Base-by-base conservation (phyloP, 1,140 invertebrate species). In the Solen grandis region DNA sequence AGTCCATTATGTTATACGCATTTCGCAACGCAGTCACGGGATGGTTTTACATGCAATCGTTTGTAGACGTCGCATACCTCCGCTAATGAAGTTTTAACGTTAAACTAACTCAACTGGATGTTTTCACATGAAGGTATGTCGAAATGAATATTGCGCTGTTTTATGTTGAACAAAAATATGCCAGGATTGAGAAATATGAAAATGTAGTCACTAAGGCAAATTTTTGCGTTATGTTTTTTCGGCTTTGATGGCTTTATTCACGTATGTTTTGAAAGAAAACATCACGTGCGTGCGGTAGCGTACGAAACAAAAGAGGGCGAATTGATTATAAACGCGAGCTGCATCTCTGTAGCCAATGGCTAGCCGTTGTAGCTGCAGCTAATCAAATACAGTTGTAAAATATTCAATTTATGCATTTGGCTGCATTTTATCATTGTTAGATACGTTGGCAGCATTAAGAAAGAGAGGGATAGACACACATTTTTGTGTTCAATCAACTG, bases 41-140 rank as follows among this genome's bases (percentile, higher is more conserved):
- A 46, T 46, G 8, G 41, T 46, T 46, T 46, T 46, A 19, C 41
- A 19, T 46, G 41, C 41, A 46, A 19, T 46, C 41, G 41, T 46
- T 46, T 10, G 8, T 46, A 19, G 41, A 46, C 8, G 33, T 63
- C 46, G 63, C 75, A 78, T 78, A 66, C 75, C 75, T 41, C 31
- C 38, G 63, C 54, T 78, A 78, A 78, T 78, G 75, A 62, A 78
- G 75, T 78, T 78, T 78, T 78, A 78, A 69, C 75, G 75, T 78
- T 78, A 69, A 60, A 69, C 75, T 78, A 78, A 78, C 75, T 68
- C 63, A 54, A 68, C 63, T 35, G 59, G 77, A 72, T 70, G 69
- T 63, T 54, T 72, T 72, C 77, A 80, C 35, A 70, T 80, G 69
- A 63, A 54, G 77, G 77, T 62, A 80, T 73, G 62, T 52, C 31